Evolutionary conservation across 2,797 vertebrate species (phyloP).

Genomic region (Alectoris magna): DNA sequence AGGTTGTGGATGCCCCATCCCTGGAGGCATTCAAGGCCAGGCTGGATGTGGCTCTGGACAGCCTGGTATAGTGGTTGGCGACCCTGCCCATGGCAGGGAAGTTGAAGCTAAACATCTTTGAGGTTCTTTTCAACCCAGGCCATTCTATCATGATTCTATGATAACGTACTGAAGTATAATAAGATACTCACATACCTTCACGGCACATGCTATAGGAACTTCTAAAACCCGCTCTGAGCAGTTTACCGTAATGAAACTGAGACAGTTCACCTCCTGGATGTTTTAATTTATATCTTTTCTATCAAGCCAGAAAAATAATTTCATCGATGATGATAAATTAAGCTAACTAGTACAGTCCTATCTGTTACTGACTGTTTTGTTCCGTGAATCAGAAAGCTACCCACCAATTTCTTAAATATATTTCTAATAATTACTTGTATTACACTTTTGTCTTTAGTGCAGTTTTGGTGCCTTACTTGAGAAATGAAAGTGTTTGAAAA

Average conservation of each 20-base stretch:
- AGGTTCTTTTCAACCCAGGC: too few species aligned
- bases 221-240: not conserved
- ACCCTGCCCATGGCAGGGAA: too few species aligned
- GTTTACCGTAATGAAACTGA: not conserved
- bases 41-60: too few species aligned
- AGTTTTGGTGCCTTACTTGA: not conserved
- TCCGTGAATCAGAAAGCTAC: not conserved
- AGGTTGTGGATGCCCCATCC: too few species aligned
- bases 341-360: not conserved
- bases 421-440: slow-evolving; percentile 1
- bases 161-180: too few species aligned
- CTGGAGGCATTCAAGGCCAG: too few species aligned
- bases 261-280: not conserved
- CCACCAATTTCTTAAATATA: not conserved
- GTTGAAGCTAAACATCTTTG: too few species aligned
- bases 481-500: not conserved
- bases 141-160: too few species aligned
- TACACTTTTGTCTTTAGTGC: not conserved
- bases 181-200: not conserved
- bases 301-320: not conserved
- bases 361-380: not conserved
- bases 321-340: not conserved
- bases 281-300: not conserved
- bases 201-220: not conserved
- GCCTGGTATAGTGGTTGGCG: too few species aligned